Percentiles rank a stretch among this genome's conserved stretches.
These are phyloP conservation scores for Halictus ligatus DNA, from an alignment of 2,888 invertebrate species.

Conservation along the genomic window DNA sequence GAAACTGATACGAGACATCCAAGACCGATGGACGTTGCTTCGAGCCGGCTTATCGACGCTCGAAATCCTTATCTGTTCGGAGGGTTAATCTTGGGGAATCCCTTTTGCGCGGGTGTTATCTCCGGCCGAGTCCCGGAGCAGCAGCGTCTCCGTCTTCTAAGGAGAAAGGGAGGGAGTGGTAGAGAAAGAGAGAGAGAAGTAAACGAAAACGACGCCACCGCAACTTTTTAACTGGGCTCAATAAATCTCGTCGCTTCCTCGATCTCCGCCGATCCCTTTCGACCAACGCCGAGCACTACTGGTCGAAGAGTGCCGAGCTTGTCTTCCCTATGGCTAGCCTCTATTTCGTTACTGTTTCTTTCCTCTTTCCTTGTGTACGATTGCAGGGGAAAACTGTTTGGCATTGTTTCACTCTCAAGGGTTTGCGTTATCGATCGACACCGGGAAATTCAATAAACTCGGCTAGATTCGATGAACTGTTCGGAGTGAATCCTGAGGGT, in stretches of 20 bases:
- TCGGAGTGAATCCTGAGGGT: background rate
- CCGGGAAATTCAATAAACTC: slow-evolving; percentile 46
- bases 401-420: slow-evolving; percentile 33
- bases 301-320: slow-evolving; percentile 10
- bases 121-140: slow-evolving; percentile 64
- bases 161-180: background rate
- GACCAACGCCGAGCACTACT: background rate
- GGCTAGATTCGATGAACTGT: slow-evolving; percentile 23
- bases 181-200: background rate
- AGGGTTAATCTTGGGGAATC: slow-evolving; percentile 77
- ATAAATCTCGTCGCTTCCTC: slow-evolving; percentile 73
- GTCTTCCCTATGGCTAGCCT: background rate
- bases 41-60: slow-evolving; percentile 73
- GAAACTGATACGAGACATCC: slow-evolving; percentile 65
- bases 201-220: slow-evolving; percentile 57
- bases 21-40: slow-evolving; percentile 71
- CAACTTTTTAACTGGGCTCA: slow-evolving; percentile 78
- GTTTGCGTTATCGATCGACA: slow-evolving; percentile 51
- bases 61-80: slow-evolving; percentile 75
- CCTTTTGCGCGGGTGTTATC: slow-evolving; percentile 74
- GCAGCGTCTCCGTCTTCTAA: slow-evolving; percentile 43
- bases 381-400: background rate
- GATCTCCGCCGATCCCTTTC: slow-evolving; percentile 25
- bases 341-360: slow-evolving; percentile 47
- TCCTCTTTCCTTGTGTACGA: slow-evolving; percentile 7